Conservation (phyloP, 2,888 invertebrate species). For the Podabrus alpinus region DNA sequence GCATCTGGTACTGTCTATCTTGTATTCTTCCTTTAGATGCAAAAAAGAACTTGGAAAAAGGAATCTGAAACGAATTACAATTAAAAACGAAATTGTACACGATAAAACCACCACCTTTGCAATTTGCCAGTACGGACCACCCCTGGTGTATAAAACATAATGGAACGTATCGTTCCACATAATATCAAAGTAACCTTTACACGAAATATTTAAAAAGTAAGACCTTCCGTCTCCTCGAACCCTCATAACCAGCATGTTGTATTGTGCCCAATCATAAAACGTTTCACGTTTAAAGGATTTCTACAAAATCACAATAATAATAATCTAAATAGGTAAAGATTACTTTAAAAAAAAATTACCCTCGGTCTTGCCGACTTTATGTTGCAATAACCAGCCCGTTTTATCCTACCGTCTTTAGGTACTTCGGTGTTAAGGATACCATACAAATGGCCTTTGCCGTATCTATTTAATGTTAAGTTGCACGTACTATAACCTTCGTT, state of each 20-base stretch:
- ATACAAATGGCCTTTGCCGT: constrained; percentile 73
- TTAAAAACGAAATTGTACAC: not conserved
- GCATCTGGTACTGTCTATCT: constrained; percentile 73
- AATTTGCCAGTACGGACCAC: constrained; percentile 98
- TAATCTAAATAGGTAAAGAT: not conserved
- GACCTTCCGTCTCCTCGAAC: constrained; percentile 93
- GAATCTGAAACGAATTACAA: constrained; percentile 70
- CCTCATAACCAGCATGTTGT: constrained; percentile 77
- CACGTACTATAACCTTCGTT: constrained; percentile 77
- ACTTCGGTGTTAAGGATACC: constrained; percentile 71
- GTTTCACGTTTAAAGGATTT: constrained; percentile 80
- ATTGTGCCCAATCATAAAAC: constrained; percentile 75
- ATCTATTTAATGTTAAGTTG: constrained; percentile 66
- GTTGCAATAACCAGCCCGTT: constrained; percentile 81
- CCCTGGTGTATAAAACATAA: constrained; percentile 88
- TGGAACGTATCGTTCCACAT: constrained; percentile 89
- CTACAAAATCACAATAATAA: constrained; percentile 55
- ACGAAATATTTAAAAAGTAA: constrained; percentile 81
- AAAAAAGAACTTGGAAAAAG: constrained; percentile 90
- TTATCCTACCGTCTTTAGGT: constrained; percentile 80
- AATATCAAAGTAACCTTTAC: constrained; percentile 78
- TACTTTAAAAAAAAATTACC: constrained; percentile 56
- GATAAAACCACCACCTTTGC: constrained; percentile 65
- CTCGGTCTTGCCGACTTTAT: constrained; percentile 69
- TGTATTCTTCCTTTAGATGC: constrained; percentile 84